phyloP scores from a whole-genome alignment of 2,797 vertebrate genomes.

The Falco berigora region DNA sequence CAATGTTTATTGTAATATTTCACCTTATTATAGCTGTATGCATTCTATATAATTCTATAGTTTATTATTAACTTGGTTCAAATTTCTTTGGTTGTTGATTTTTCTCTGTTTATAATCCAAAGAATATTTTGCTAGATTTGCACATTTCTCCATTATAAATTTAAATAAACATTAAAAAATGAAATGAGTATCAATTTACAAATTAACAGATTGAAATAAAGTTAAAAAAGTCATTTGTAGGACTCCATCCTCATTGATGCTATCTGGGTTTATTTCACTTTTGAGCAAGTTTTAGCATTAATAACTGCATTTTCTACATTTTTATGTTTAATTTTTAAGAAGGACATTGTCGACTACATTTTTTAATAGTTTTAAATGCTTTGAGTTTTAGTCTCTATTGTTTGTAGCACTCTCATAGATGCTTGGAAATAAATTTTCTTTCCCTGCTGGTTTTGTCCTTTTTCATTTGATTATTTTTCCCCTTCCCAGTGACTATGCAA shows the following conservation, averaged over 20 bases:
- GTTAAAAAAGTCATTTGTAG: neutral
- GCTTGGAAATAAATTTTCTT: constrained; percentile 76
- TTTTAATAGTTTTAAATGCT: constrained; percentile 67
- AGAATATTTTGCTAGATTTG: constrained; percentile 78
- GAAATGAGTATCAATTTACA: constrained; percentile 43
- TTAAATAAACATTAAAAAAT: constrained; percentile 50
- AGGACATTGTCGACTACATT: constrained; percentile 62
- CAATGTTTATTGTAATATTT: constrained; percentile 55
- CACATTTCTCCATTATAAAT: constrained; percentile 70
- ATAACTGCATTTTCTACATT: constrained; percentile 61
- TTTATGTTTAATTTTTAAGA: constrained; percentile 60
- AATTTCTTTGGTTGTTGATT: constrained; percentile 56
- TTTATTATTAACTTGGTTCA: constrained; percentile 55
- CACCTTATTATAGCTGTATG: constrained; percentile 51
- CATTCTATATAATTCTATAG: constrained; percentile 55
- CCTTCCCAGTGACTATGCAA: neutral
- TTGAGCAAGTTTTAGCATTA: constrained; percentile 54
- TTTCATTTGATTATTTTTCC: constrained; percentile 53
- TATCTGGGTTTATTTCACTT: constrained; percentile 37
- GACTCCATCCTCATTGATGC: constrained; percentile 23
- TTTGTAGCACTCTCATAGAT: constrained; percentile 71
- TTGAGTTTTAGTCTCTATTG: constrained; percentile 69
- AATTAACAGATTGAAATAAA: constrained; percentile 52
- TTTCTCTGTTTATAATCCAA: constrained; percentile 75
- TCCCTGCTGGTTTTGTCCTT: constrained; percentile 71